Evolutionary conservation across 1,140 invertebrate species (phyloP), one percentile per base, ranked within the genome.

Genomic region (Brachionus calyciflorus): DNA sequence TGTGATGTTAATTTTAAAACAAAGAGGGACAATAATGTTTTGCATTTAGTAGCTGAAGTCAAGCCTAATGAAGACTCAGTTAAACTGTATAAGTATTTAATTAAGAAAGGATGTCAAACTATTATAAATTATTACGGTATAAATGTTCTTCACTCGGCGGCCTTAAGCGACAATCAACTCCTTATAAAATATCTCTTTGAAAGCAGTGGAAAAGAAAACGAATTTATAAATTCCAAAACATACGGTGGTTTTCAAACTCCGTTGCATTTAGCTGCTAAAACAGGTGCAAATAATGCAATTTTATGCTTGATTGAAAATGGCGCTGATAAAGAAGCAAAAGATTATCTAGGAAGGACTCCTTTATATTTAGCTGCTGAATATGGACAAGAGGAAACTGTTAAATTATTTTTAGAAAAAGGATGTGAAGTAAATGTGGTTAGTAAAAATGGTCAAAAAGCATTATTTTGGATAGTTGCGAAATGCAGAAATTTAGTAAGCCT

Each of bases 311-410:
- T 70, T 7, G 24, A 70, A 19, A 9, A 33, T 1, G 26, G 9
- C 3, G 3, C 30, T 6, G 6, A 48, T 19, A 46, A 46, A 37
- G 65, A 70, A 12, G n/a, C 37, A 5, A 30, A 1, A 10, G 65
- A 70, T 44, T 46, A 70, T 30, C 41, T 19, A 28, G 65, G 65
- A n/a, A n/a, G 65, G 21, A 70, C 65, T 19, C 3, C 65, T 6
- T 37, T 70, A n/a, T 70, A 70, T 48, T 46, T 70, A n/a, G 65
- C 65, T 28, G 65, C 65, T 48, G 44, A 70, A 51, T 70, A 26
- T 19, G 65, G 65, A 63, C 37, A 48, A 0, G 12, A 9, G n/a
- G 10, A 28, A n/a, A 44, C 41, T 10, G 48, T 51, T 17, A 49
- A 48, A 51, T n/a, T 46, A 14, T 28, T 70, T 3, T 0, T 70